These are phyloP conservation scores for Tympanoctomys barrerae DNA, from an alignment of 2,797 vertebrate genomes.

Conservation along the genomic window DNA sequence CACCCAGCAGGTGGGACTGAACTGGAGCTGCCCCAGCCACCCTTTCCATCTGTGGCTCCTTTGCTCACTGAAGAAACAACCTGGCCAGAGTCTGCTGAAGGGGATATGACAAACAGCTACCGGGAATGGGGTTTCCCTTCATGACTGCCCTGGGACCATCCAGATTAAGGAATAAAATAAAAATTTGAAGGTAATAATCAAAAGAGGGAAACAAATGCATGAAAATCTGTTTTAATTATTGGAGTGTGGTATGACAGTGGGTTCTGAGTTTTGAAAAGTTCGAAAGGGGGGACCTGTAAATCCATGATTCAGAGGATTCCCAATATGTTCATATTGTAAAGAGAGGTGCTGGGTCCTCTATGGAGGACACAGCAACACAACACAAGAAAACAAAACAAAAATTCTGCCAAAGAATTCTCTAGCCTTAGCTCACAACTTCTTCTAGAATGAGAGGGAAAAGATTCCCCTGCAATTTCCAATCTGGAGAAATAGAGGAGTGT, in stretches of 20 bases:
- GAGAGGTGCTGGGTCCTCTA: not conserved
- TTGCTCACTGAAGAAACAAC: not conserved
- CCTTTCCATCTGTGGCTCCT: not conserved
- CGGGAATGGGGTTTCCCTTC: not conserved
- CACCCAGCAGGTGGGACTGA: not conserved
- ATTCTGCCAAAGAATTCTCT: not conserved
- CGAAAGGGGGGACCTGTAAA: not conserved
- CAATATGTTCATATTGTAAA: not conserved
- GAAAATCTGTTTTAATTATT: constrained; percentile 12
- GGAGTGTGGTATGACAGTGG: not conserved
- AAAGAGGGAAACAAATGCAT: not conserved
- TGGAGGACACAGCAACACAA: not conserved
- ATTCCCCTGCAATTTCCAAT: not conserved
- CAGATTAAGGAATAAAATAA: not conserved
- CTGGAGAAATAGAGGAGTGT: not conserved
- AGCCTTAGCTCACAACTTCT: not conserved
- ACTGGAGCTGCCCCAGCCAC: not conserved
- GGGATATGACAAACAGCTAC: not conserved
- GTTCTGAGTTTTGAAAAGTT: not conserved
- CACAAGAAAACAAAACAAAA: not conserved
- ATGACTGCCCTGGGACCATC: not conserved
- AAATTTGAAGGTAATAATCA: not conserved
- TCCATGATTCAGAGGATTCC: not conserved
- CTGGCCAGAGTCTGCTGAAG: not conserved
- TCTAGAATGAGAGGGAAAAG: not conserved